Percentiles rank a stretch among this genome's conserved stretches.
Evolutionary conservation across 2,888 invertebrate species (phyloP).

Genomic region (Lithosia quadra): DNA sequence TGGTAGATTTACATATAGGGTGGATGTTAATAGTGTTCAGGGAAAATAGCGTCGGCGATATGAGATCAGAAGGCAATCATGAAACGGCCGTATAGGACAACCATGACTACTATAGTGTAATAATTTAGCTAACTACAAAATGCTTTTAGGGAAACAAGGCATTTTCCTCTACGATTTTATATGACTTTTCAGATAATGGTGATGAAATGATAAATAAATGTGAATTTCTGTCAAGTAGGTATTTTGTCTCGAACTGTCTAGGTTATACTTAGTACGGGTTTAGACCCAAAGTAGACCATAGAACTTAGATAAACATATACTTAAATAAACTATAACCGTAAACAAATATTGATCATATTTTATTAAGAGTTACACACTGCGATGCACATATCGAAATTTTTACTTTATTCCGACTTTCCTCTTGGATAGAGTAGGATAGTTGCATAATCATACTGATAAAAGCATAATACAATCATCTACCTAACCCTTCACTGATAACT

Average conservation of each 20-base stretch:
- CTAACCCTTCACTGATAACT: too few relatives aligned
- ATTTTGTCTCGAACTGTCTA: not conserved
- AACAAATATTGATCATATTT: too few relatives aligned
- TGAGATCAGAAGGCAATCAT: not conserved
- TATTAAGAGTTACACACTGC: too few relatives aligned
- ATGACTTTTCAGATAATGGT: not conserved
- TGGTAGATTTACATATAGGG: constrained; percentile 24
- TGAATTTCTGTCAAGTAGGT: too few relatives aligned
- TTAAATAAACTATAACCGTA: too few relatives aligned
- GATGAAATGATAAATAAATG: not conserved
- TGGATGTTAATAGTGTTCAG: constrained; percentile 10
- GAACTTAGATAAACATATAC: too few relatives aligned
- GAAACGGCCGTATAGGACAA: not conserved
- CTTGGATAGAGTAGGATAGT: too few relatives aligned
- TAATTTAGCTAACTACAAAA: not conserved
- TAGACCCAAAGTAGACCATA: too few relatives aligned
- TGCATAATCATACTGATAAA: too few relatives aligned
- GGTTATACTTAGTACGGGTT: not conserved
- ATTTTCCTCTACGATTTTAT: not conserved
- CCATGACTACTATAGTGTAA: constrained; percentile 8
- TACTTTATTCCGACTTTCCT: too few relatives aligned
- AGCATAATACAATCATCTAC: too few relatives aligned
- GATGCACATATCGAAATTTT: too few relatives aligned
- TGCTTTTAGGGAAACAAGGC: not conserved
- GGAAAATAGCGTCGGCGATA: not conserved